Evolutionary conservation across 2,888 invertebrate genomes (phyloP), one percentile per base, ranked within the genome.

Genomic region (Mechanitis messenoides): DNA sequence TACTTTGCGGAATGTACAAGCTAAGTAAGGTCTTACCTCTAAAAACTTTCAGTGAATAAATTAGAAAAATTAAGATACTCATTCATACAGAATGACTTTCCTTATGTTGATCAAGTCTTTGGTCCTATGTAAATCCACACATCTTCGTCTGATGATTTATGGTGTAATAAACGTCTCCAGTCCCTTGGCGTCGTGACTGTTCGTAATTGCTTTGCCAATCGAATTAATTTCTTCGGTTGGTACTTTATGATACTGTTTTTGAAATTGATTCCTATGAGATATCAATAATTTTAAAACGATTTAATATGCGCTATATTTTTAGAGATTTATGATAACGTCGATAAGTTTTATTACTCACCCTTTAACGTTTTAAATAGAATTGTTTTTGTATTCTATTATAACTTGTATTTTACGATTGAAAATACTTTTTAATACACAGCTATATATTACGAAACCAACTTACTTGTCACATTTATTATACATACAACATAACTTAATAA

Each of bases 181-280:
- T 87, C 86, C 85, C 74, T 72, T 69, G 74, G 76, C 82, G 76
- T 87, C 89, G 89, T 90, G 89, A 89, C 87, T 78, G 75, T 72
- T 72, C 75, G 86, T 89, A 89, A 90, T 90, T 89, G 90, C 84
- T 81, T 83, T 76, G 81, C 81, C 86, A 83, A 84, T 87, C 82
- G 88, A 87, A 87, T 89, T 87, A 87, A 87, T 87, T 81, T 80
- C 80, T 83, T 78, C 77, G 75, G 74, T 77, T 74, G 76, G 78
- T 87, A 78, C 80, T 87, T 88, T 88, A 89, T 83, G 84, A 73
- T 78, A 77, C 80, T 79, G 81, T 85, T 87, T 84, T 83, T 82
- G 78, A 82, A 85, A 88, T 88, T 88, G 85, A 89, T 89, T 84
- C 74, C 73, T 73, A 71, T 66, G 74, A 71, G 74, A 76, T 79